Conservation (phyloP, 2,113 vertebrate species). For the Dunckerocampus dactyliophorus region DNA sequence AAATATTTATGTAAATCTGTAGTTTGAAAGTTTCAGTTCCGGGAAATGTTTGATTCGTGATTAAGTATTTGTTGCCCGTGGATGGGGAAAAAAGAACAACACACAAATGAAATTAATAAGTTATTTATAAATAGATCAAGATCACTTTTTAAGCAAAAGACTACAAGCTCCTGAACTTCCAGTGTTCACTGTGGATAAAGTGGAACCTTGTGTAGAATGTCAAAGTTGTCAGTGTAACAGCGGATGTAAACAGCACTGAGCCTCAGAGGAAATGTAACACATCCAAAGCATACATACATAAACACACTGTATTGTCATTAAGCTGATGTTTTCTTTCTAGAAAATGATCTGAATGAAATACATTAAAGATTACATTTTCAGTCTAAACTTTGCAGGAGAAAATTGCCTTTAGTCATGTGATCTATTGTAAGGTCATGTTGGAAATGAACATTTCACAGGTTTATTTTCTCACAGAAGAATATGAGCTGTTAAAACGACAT, state of each 20-base stretch:
- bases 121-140: conserved; percentile 53
- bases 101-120: conserved; percentile 14
- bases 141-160: conserved; percentile 76
- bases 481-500: too few relatives aligned
- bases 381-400: background rate
- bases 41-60: too few relatives aligned
- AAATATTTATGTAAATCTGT: too few relatives aligned
- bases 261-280: conserved; percentile 52
- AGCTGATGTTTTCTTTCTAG: background rate
- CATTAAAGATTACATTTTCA: conserved; percentile 9
- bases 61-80: background rate
- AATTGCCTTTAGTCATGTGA: background rate
- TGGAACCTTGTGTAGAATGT: conserved; percentile 51
- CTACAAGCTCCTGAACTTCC: conserved; percentile 48
- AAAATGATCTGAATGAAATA: background rate
- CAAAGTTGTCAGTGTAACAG: conserved; percentile 41
- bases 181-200: conserved; percentile 32
- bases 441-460: background rate
- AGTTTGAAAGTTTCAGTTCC: too few relatives aligned
- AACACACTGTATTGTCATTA: conserved; percentile 4
- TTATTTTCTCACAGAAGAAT: too few relatives aligned
- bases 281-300: conserved; percentile 13
- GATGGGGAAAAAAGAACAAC: background rate
- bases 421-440: background rate
- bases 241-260: conserved; percentile 39